Conservation (phyloP, 2,113 vertebrate species). For the Callaeas wilsoni region DNA sequence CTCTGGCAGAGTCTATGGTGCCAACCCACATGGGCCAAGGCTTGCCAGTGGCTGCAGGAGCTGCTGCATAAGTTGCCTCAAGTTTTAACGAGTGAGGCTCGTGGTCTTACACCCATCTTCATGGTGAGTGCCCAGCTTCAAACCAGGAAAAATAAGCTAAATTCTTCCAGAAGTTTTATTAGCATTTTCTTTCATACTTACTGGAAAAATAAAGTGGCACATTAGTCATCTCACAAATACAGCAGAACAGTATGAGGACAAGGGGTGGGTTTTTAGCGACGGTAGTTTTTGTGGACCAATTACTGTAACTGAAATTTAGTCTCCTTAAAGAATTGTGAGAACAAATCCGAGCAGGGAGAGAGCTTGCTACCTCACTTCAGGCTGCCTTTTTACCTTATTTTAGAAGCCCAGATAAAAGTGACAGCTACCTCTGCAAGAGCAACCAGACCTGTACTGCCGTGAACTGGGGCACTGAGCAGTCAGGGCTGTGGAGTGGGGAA, state of each 20-base stretch:
- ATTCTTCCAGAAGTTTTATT: background rate
- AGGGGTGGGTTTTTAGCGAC: background rate
- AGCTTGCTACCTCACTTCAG: fast-evolving
- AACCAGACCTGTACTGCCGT: fast-evolving
- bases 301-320: background rate
- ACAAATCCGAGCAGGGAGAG: background rate
- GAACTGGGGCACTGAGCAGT: background rate
- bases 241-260: background rate
- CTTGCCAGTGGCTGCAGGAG: background rate
- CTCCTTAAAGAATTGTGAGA: background rate
- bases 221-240: background rate
- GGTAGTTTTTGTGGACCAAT: background rate
- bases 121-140: background rate
- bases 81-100: background rate
- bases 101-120: too few species aligned
- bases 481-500: background rate
- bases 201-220: background rate
- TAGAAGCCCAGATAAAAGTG: background rate
- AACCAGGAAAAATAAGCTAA: background rate
- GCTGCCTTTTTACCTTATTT: background rate
- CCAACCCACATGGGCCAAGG: background rate
- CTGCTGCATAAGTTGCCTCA: background rate
- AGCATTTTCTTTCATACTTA: background rate
- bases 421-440: background rate
- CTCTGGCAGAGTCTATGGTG: background rate